Conservation (phyloP, 2,888 invertebrate genomes). For the Cataglyphis livida region DNA sequence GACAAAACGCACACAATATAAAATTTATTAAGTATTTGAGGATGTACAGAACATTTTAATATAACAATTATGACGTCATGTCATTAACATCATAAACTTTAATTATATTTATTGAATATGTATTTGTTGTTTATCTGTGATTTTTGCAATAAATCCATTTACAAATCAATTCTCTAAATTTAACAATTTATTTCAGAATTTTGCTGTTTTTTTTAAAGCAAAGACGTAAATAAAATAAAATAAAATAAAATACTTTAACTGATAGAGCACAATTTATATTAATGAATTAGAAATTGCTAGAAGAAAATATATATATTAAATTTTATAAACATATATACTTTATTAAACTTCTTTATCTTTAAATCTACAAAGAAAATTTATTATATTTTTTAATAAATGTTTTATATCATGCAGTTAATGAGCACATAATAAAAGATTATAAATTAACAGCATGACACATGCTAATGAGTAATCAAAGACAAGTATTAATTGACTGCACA, state of each 20-base stretch:
- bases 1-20: neutral
- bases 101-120: neutral
- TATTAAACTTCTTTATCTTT: neutral
- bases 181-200: neutral
- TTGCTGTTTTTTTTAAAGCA: neutral
- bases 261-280: neutral
- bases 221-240: neutral
- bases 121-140: neutral
- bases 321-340: neutral
- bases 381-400: neutral
- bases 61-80: conserved; percentile 19
- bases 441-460: neutral
- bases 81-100: conserved; percentile 12
- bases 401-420: neutral
- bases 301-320: neutral
- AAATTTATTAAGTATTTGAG: neutral
- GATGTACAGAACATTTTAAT: neutral
- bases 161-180: neutral
- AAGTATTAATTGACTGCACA: neutral
- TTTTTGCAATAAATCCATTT: conserved; percentile 20
- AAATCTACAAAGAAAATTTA: neutral
- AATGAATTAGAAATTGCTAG: neutral
- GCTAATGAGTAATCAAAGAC: neutral
- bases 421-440: neutral
- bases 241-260: neutral